Base-by-base conservation (phyloP, 2,888 invertebrate genomes). In the Alloscopus bannaensis region DNA sequence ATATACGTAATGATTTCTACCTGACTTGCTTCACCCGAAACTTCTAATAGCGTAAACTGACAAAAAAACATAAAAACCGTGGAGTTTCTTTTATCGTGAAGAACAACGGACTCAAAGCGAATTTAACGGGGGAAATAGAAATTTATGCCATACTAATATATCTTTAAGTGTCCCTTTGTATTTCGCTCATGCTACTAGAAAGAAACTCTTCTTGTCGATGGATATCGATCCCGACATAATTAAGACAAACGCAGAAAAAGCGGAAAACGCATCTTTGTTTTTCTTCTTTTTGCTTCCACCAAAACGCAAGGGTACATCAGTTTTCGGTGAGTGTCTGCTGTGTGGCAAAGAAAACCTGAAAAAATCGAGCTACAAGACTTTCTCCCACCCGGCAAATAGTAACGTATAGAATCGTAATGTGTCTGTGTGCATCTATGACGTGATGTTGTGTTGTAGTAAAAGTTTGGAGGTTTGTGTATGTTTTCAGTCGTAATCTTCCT, bases 221-320 rank as follows among this genome's bases (percentile, higher is more conserved):
- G 66, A 75, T 76, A 83, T 83, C 80, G 80, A 80, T 81, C 73
- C 72, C 40, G 81, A 79, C 75, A 76, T 83, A 82, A 82, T 83
- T 83, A 83, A 82, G 82, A 83, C 68, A 81, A 83, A 83, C 75
- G 82, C 62, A 64, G 71, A 62, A 13, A 36, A 45, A 50, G 40
- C 26, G 13, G 20, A 60, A 24, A 36, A 73, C 59, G 60, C 66
- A 72, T 55, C 62, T 65, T 72, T 52, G 28, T 75, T 40, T 73
- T 68, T 20, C 62, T 45, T n/a, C 29, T 59, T 42, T 29, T 28
- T 52, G 22, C n/a, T 36, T 40, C 40, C 40, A 59, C 36, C 47
- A 66, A 71, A 69, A 75, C 57, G 60, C n/a, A 59, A 66, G 42
- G 65, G 47, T 64, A 55, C 59, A 69, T n/a, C n/a, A n/a, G n/a